A percentile compares a stretch with the other conserved stretches of the same genome.
These are phyloP conservation scores for Coleophora deauratella DNA, from an alignment of 2,888 invertebrate genomes.

Conservation along the genomic window DNA sequence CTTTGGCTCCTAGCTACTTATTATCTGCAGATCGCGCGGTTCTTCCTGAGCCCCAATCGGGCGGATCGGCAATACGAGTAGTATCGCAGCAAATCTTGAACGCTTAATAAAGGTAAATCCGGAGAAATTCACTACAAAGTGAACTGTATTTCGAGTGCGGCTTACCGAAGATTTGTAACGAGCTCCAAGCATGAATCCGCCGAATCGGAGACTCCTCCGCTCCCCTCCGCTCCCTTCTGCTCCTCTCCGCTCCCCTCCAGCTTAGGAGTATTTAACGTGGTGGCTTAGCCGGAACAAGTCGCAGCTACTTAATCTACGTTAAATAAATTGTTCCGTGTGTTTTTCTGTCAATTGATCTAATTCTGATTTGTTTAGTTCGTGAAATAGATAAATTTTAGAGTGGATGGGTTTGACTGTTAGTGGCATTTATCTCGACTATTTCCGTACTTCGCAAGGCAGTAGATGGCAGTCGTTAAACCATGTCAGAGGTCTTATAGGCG, in stretches of 20 bases:
- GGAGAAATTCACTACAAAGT: conserved; percentile 35
- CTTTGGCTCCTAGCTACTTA: too few relatives aligned
- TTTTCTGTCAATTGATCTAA: conserved; percentile 8
- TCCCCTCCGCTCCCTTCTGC: conserved; percentile 18
- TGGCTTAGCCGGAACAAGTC: conserved; percentile 19
- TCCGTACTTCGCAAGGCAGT: too few relatives aligned
- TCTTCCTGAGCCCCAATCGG: background rate
- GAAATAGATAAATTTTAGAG: too few relatives aligned
- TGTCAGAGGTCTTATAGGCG: too few relatives aligned
- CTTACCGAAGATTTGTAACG: conserved; percentile 60
- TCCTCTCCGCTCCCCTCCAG: conserved; percentile 5
- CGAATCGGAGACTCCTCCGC: conserved; percentile 24
- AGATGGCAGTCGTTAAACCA: too few relatives aligned
- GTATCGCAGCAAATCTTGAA: conserved; percentile 26
- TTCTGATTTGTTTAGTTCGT: conserved; percentile 3
- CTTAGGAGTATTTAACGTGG: conserved; percentile 22
- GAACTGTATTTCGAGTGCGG: conserved; percentile 51
- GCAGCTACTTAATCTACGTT: conserved; percentile 14
- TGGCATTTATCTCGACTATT: too few relatives aligned
- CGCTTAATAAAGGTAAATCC: conserved; percentile 58
- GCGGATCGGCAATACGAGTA: background rate
- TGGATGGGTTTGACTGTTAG: too few relatives aligned
- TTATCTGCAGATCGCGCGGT: too few relatives aligned
- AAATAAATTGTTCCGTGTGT: conserved; percentile 14
- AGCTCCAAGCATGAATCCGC: conserved; percentile 35